These are phyloP conservation scores for Rhincodon typus DNA, from an alignment of 2,797 vertebrate species.

Conservation along the genomic window DNA sequence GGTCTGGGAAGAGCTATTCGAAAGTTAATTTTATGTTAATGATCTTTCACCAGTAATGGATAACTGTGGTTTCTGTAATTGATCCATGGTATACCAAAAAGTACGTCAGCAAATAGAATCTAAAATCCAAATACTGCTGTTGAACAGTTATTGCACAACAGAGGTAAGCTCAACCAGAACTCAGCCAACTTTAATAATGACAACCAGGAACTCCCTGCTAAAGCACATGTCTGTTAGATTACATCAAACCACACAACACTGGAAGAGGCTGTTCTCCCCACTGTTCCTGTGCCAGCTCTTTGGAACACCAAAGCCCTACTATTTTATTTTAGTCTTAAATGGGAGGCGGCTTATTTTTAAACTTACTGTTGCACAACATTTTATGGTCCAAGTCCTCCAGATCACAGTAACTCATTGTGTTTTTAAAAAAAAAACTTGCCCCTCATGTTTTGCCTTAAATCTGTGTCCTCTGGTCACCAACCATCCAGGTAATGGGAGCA, in stretches of 20 bases:
- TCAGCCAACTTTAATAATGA: neutral
- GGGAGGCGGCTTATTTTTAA: too few relatives aligned
- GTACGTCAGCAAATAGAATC: neutral
- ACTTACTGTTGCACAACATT: neutral
- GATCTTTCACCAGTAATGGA: neutral
- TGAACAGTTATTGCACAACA: too few relatives aligned
- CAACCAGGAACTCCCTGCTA: neutral
- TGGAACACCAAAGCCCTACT: neutral
- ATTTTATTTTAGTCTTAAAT: too few relatives aligned
- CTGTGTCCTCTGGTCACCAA: neutral
- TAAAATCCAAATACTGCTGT: neutral
- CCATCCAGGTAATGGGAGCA: neutral
- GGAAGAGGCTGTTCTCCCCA: too few relatives aligned
- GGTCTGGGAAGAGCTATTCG: too few relatives aligned
- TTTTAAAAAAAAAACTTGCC: neutral
- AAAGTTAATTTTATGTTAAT: neutral
- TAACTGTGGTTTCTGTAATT: neutral
- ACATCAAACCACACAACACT: neutral
- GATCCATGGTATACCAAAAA: neutral
- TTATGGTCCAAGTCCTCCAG: too few relatives aligned
- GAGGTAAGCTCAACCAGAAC: neutral
- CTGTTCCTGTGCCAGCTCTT: neutral
- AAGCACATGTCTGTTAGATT: neutral
- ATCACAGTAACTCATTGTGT: neutral
- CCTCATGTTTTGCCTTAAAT: neutral